Evolutionary conservation across 2,113 vertebrate species (phyloP).

Genomic region (Ameiurus melas): DNA sequence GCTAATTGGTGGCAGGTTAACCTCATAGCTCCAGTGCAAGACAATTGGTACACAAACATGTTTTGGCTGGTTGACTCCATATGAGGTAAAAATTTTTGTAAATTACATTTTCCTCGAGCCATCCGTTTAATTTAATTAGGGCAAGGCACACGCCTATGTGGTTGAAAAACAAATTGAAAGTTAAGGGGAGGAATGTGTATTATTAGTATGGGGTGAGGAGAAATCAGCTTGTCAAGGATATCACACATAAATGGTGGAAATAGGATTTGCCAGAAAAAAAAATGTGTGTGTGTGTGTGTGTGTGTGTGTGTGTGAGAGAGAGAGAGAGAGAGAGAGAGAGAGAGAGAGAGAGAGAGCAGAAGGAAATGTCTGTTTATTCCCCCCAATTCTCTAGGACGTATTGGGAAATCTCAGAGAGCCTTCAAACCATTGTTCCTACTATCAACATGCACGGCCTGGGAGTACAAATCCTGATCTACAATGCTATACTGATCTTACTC

Average conservation of each 20-base stretch:
- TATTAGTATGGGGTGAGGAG: constrained; percentile 10
- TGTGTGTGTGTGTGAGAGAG: background rate
- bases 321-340: constrained; percentile 26
- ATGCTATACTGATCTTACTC: background rate
- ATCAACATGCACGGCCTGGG: background rate
- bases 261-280: constrained; percentile 18
- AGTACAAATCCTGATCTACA: background rate
- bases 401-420: constrained; percentile 37
- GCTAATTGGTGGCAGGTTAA: constrained; percentile 8
- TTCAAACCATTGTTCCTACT: constrained; percentile 38
- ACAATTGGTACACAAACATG: constrained; percentile 17
- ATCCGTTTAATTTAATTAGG: constrained; percentile 7
- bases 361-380: constrained; percentile 57
- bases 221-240: constrained; percentile 39
- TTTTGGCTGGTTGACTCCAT: constrained; percentile 14
- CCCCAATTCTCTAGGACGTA: constrained; percentile 42
- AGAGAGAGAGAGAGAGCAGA: constrained; percentile 16
- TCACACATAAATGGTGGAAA: constrained; percentile 38
- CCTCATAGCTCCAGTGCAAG: background rate
- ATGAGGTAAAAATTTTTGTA: background rate
- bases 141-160: background rate
- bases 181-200: constrained; percentile 1
- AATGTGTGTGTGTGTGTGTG: constrained; percentile 26
- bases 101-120: constrained; percentile 10
- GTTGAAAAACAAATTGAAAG: background rate